Evolutionary conservation across 2,113 vertebrate species (phyloP).

Genomic region (Cygnus atratus): DNA sequence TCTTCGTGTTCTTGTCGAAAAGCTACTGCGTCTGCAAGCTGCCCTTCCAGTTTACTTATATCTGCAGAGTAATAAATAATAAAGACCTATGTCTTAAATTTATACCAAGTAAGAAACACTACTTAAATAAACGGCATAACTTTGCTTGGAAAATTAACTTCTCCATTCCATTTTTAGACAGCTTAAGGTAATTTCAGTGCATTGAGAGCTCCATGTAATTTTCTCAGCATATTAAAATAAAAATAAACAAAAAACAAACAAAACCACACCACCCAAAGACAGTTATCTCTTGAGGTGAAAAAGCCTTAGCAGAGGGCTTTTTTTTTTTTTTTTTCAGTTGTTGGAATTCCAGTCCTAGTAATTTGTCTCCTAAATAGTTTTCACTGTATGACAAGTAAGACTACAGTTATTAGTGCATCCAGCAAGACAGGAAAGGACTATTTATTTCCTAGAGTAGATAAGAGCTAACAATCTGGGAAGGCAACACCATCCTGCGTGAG

Average conservation of each 20-base stretch:
- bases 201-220: background rate
- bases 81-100: background rate
- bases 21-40: conserved; percentile 87
- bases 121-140: background rate
- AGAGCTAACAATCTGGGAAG: background rate
- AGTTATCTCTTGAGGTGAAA: background rate
- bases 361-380: background rate
- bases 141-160: background rate
- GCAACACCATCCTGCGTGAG: background rate
- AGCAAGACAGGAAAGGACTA: background rate
- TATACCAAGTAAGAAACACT: background rate
- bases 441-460: background rate
- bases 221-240: background rate
- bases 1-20: conserved; percentile 90
- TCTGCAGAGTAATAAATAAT: conserved; percentile 71
- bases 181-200: background rate
- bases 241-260: too few species aligned
- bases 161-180: background rate
- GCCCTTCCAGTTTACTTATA: conserved; percentile 89
- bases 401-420: background rate
- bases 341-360: background rate
- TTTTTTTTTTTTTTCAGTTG: background rate
- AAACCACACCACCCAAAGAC: background rate
- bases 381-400: background rate
- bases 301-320: background rate